Percentiles rank a stretch among this genome's conserved stretches.
Conservation (phyloP, 2,113 vertebrate species). For the Papio anubis region DNA sequence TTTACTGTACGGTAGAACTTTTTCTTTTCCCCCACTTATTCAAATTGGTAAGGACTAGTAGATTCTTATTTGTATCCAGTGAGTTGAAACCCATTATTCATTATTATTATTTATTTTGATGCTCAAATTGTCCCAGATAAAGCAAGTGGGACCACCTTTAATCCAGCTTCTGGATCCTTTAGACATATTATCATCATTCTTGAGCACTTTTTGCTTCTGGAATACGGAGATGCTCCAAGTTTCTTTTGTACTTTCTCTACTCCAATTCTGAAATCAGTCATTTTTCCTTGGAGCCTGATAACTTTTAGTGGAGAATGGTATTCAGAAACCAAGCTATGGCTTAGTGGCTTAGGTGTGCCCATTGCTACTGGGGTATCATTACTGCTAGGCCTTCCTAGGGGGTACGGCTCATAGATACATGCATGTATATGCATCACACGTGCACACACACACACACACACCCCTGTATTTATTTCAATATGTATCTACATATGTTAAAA, state of each 20-base stretch:
- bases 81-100: background rate
- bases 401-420: background rate
- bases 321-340: background rate
- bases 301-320: background rate
- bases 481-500: background rate
- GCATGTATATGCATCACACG: background rate
- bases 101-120: background rate
- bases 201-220: background rate
- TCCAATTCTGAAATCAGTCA: background rate
- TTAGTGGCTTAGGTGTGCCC: no score
- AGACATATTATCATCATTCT: background rate
- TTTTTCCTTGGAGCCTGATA: background rate
- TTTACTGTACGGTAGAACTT: background rate
- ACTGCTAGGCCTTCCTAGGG: background rate
- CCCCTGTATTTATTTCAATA: background rate
- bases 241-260: background rate
- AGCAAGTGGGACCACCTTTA: background rate
- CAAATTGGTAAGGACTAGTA: background rate
- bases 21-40: background rate
- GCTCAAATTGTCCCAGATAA: background rate
- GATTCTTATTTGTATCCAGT: background rate
- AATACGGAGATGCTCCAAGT: background rate
- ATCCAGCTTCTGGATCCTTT: background rate
- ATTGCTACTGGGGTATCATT: background rate
- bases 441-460: background rate